A percentile compares a stretch with the other conserved stretches of the same genome.
phyloP scores from a whole-genome alignment of 2,113 vertebrate genomes.

The Balaeniceps rex region DNA sequence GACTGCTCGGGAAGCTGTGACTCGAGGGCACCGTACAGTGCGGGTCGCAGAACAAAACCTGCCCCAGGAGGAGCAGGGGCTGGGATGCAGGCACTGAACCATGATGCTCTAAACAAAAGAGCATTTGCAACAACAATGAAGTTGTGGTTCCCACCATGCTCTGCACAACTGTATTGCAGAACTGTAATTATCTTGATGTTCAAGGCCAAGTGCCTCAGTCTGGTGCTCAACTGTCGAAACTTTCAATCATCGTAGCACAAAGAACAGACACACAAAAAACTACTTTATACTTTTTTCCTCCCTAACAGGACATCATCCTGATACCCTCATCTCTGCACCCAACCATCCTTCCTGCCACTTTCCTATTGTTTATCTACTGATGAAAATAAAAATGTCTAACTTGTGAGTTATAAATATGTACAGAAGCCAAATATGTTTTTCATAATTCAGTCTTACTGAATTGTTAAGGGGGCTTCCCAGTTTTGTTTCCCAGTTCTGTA shows the following conservation, averaged over 20 bases:
- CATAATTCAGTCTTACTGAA: neutral
- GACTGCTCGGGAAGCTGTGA: neutral
- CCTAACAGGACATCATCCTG: neutral
- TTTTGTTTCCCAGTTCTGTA: neutral
- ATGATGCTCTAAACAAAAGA: conserved; percentile 55
- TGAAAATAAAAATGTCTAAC: neutral
- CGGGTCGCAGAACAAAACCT: neutral
- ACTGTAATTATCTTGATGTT: conserved; percentile 28
- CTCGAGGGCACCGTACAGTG: neutral
- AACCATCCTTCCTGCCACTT: neutral
- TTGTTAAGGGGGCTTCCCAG: neutral
- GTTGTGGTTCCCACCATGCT: conserved; percentile 7
- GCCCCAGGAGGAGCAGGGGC: neutral
- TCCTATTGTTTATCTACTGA: neutral
- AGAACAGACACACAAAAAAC: neutral
- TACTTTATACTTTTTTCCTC: neutral
- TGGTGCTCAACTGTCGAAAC: conserved; percentile 24
- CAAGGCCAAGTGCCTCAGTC: neutral
- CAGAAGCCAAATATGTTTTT: neutral
- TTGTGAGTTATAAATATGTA: neutral
- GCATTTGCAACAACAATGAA: conserved; percentile 46
- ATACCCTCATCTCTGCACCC: neutral
- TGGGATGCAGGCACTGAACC: neutral
- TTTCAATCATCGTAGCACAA: neutral
- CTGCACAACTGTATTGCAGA: neutral